Evolutionary conservation across 2,113 vertebrate species (phyloP), one percentile per base, ranked within the genome.

Genomic region (Sciurus niger): DNA sequence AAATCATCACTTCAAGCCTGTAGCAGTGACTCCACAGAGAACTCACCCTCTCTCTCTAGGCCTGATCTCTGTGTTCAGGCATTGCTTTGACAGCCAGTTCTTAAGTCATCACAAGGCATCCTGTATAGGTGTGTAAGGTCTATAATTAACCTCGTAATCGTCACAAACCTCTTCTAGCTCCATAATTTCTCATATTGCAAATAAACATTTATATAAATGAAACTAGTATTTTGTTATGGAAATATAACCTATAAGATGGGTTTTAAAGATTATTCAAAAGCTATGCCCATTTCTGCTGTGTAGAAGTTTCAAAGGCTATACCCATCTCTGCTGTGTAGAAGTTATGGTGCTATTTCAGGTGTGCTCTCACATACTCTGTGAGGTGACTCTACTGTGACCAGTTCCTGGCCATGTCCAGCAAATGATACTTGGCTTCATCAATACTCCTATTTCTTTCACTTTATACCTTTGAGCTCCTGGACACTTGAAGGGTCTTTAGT

Each of bases 171-270:
- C 8, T 95, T 34, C 6, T 20, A 12, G 8, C 24, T 79, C 43
- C 20, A 11, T 90, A 48, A 84, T 63, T 79, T 46, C n/a, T 65
- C 74, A 14, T 34, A 63, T 78, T 53, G 30, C 40, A 92, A 92
- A 86, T 76, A 67, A 82, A 76, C 14, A 72, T 37, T 53, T 51
- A 60, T 40, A 2, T 68, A 86, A 10, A 68, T 72, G 78, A 60
- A 89, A 93, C 30, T 60, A 74, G 51, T 24, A 34, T 28, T 88
- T 91, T 89, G 28, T 80, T 88, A 58, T 65, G 51, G 46, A 77
- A 87, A 58, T 76, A 30, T 58, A 65, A 77, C 65, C 53, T 53
- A 8, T 74, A 89, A 79, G 55, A 34, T 1, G 76, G 17, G 3
- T 82, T 63, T 70, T 48, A 84, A 65, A 63, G 17, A 10, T 28